Base-by-base conservation (phyloP, 2,888 invertebrate genomes). In the Drosophila meridiana region DNA sequence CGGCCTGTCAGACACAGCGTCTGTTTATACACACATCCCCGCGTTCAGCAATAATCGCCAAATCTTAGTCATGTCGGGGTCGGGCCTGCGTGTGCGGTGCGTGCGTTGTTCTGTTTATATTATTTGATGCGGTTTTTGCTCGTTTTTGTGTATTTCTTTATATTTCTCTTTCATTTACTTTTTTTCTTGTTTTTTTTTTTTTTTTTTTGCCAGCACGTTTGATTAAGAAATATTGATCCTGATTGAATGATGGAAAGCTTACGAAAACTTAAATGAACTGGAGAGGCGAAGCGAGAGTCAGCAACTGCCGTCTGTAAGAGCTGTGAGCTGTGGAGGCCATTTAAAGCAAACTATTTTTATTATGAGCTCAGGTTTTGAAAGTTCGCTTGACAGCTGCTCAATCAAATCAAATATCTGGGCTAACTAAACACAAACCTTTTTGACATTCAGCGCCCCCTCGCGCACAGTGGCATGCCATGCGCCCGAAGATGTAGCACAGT, bases 181-280 rank as follows among this genome's bases (percentile, higher is more conserved):
- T n/a, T n/a, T 42, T 38, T 43, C 40, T 59, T 30, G n/a, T 58
- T 53, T 56, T 69, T 79, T 67, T 47, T 45, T 52, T 50, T 40
- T 38, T 36, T 57, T 40, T 57, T 69, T 76, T 69, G 67, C 69
- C 68, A 63, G 55, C 61, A 53, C 69, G 62, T 70, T 90, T 89
- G 84, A 89, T 89, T 90, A 87, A 89, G 81, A 83, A 87, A 87
- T 86, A 87, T 89, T 86, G 89, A 90, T 90, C 86, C 89, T 90
- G 90, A 90, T 86, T 86, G 90, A 90, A 86, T 86, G 85, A 86
- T 90, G 89, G 87, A 86, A 88, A 83, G 90, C 90, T 87, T 83
- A 87, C 82, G 73, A 83, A 76, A 71, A 71, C 78, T 69, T 52
- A 75, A 76, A 64, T 78, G 78, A 48, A 58, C 67, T 65, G 53